Evolutionary conservation across 2,797 vertebrate species (phyloP).

Genomic region (Cyclura pinguis): DNA sequence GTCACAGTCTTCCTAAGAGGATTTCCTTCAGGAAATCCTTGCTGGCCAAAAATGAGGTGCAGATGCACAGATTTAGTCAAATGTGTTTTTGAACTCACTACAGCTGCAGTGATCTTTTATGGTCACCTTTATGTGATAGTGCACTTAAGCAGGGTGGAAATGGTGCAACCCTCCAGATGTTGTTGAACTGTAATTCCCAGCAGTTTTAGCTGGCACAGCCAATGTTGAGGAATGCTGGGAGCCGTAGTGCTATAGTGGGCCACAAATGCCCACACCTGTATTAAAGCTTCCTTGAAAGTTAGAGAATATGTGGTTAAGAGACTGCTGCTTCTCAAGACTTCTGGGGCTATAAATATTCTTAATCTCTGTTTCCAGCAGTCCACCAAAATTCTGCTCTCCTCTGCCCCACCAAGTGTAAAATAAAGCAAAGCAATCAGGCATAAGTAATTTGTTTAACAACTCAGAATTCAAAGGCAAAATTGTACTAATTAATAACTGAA

Average conservation of each 20-base stretch:
- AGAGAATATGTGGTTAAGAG: neutral
- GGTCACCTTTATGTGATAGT: neutral
- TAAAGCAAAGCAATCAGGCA: neutral
- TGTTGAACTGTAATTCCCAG: neutral
- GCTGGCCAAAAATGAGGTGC: neutral
- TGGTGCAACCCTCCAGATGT: too few species aligned
- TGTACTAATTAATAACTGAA: neutral
- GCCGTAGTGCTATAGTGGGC: neutral
- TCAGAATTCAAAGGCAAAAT: neutral
- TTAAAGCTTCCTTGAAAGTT: neutral
- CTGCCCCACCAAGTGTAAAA: neutral
- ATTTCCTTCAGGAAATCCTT: neutral
- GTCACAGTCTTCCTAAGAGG: neutral
- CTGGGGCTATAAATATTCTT: neutral
- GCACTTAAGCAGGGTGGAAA: too few species aligned
- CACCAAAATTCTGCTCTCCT: neutral
- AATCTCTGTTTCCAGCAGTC: neutral
- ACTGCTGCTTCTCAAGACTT: neutral
- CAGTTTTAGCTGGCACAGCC: neutral
- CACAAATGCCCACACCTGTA: neutral
- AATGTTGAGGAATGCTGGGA: neutral
- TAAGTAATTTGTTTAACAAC: neutral
- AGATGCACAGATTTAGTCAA: neutral
- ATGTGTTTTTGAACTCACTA: neutral
- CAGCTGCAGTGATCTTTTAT: neutral